Base-by-base conservation (phyloP, 2,797 vertebrate genomes). In the Etheostoma perlongum region DNA sequence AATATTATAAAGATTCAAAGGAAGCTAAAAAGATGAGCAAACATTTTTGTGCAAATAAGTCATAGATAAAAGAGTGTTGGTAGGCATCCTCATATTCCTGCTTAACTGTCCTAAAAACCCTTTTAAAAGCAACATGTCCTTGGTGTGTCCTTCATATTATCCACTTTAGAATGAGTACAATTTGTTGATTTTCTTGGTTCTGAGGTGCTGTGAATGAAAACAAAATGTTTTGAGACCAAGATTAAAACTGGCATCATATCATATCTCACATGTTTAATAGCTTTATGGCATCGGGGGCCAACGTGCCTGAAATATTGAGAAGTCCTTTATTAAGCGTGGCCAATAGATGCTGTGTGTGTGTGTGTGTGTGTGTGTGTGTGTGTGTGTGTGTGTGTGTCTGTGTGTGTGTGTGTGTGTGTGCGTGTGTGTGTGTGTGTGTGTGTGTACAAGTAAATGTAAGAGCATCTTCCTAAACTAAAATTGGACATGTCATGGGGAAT, bases 131-230 rank as follows among this genome's bases (percentile, higher is more conserved):
- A 82, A 60, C 48, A 59, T 93, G 94, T 81, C 94, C 94, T 95
- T 95, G 92, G 79, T 78, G 70, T 93, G 94, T 87, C 95, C 95
- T 95, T 95, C 88, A 90, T 70, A 81, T 83, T 67, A 77, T 64
- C 66, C 60, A 84, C 76, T 90, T 86, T 80, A 63, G 11, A 75
- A 55, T 15, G 11, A 52, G 58, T 48, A 40, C 48, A 67, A 52
- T 83, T 60, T 66, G 18, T 78, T 80, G 7, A 70, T 69, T 78
- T 65, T 47, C 47, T 27, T 63, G 23, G 2, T 71, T 60, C 27
- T 23, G 14, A 13, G 19, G 18, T 42, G 33, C 23, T 57, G 69
- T 14, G 30, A 47, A 77, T 71, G 21, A 67, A 67, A 75, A 69
- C 16, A 51, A 72, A 79, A 74, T 63, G 36, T 44, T 62, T 59